Conservation (phyloP, 1,140 invertebrate genomes). For the Zaprionus nigranus region DNA sequence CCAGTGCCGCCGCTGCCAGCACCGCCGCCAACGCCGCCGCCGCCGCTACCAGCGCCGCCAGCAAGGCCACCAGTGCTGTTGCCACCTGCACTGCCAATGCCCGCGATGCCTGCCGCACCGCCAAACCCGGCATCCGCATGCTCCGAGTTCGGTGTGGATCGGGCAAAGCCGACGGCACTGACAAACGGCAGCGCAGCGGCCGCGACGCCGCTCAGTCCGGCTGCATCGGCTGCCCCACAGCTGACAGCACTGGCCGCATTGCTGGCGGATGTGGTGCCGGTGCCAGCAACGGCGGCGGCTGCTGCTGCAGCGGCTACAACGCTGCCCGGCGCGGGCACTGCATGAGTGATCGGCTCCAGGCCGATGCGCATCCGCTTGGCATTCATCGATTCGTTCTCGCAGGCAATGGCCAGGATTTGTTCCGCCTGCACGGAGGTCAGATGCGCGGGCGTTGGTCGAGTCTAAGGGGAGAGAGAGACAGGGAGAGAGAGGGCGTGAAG, state of each 20-base stretch:
- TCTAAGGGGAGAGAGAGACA: no score
- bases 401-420: slow-evolving; percentile 96
- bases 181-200: slow-evolving; percentile 75
- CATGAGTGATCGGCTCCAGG: slow-evolving; percentile 96
- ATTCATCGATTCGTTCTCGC: slow-evolving; percentile 98
- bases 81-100: slow-evolving; percentile 47
- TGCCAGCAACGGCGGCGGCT: slow-evolving; percentile 71
- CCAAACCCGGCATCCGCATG: slow-evolving; percentile 71
- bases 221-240: slow-evolving; percentile 66
- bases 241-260: slow-evolving; percentile 60
- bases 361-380: slow-evolving; percentile 98
- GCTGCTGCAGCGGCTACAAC: slow-evolving; percentile 86
- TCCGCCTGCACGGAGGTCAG: slow-evolving; percentile 98
- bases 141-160: slow-evolving; percentile 81
- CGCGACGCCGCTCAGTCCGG: slow-evolving; percentile 69
- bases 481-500: background rate
- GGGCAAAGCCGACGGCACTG: slow-evolving; percentile 76
- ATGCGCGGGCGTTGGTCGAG: slow-evolving; percentile 96
- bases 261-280: slow-evolving; percentile 56
- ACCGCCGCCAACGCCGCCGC: slow-evolving; percentile 38
- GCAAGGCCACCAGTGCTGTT: slow-evolving; percentile 35
- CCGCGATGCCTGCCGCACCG: slow-evolving; percentile 51
- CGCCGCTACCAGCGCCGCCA: slow-evolving; percentile 29
- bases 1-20: slow-evolving; percentile 50
- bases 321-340: slow-evolving; percentile 88